phyloP scores from a whole-genome alignment of 1,140 invertebrate genomes.

The Hormaphis cornu region DNA sequence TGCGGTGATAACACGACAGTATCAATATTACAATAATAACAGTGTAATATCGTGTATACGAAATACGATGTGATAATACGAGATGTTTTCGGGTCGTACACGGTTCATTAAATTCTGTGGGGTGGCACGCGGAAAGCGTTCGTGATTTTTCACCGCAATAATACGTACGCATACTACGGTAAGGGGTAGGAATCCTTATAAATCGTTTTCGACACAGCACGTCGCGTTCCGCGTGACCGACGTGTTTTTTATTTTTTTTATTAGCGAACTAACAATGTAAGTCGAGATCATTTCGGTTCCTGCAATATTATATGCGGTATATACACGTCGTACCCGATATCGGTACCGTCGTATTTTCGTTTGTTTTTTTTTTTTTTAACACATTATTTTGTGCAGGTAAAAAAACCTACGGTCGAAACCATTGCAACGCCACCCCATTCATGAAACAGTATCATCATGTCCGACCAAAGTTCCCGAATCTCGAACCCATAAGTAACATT shows the following conservation, averaged over 20 bases:
- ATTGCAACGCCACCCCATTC: slow-evolving; percentile 6
- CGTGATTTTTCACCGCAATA: neutral
- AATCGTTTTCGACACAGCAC: slow-evolving; percentile 1
- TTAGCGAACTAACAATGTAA: slow-evolving; percentile 7
- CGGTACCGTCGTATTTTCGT: slow-evolving; percentile 4
- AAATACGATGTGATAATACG: neutral
- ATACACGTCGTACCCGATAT: too few species aligned
- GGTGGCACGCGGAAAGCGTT: neutral
- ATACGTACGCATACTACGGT: too few species aligned
- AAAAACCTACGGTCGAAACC: slow-evolving; percentile 16
- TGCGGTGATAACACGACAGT: too few species aligned
- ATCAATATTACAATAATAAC: too few species aligned
- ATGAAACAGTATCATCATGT: slow-evolving; percentile 8
- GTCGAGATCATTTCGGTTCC: slow-evolving; percentile 9
- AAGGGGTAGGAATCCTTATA: slow-evolving; percentile 22
- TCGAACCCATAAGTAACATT: too few species aligned
- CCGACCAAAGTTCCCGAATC: neutral
- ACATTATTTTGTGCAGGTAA: too few species aligned
- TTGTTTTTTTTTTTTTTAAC: neutral
- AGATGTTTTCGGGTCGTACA: slow-evolving; percentile 1
- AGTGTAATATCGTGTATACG: neutral
- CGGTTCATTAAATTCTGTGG: slow-evolving; percentile 7
- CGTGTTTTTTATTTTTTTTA: too few species aligned
- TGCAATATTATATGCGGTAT: neutral
- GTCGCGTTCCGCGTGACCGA: too few species aligned